Evolutionary conservation across 2,888 invertebrate species (phyloP), one percentile per base, ranked within the genome.

Genomic region (Xestia sexstrigata): DNA sequence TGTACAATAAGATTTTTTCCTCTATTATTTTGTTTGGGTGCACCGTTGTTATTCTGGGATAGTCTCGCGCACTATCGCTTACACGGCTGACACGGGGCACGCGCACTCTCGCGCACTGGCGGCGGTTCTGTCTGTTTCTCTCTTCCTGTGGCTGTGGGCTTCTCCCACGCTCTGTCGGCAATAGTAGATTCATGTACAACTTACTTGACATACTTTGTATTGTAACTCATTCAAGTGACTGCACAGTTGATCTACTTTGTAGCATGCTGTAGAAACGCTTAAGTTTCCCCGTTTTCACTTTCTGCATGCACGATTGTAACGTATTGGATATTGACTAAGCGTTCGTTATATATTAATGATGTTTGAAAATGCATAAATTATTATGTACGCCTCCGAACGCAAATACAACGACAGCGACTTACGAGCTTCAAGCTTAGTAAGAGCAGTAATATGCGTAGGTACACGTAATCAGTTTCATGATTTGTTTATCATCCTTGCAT

Each of bases 51-150:
- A 88, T 90, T 92, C 90, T 92, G 91, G 92, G 92, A 92, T 94
- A 93, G 93, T 92, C 91, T 92, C 93, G 94, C 93, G 96, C 96
- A 96, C 96, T 91, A 87, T 93, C 92, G 95, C 95, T 96, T 95
- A 94, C 94, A 94, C 93, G 93, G 95, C 95, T 95, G 91, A 94
- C 95, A 94, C 94, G 94, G 95, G 94, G 95, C 94, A 94, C 95
- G 90, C 93, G 94, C 95, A 94, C 95, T 91, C 91, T 77, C 94
- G 95, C 95, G 95, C 96, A 95, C 96, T 95, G 95, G 95, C 96
- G 96, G 96, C 94, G 96, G 96, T 94, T 95, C 96, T 96, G 96
- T 96, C 97, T 97, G 97, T 96, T 96, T 95, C 97, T 97, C 97
- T 97, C 97, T 97, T 96, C 95, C 97, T 97, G 97, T 97, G 97